A percentile compares a stretch with the other conserved stretches of the same genome.
phyloP scores from a whole-genome alignment of 2,888 invertebrate genomes.

The Malthinus seriepunctatus region DNA sequence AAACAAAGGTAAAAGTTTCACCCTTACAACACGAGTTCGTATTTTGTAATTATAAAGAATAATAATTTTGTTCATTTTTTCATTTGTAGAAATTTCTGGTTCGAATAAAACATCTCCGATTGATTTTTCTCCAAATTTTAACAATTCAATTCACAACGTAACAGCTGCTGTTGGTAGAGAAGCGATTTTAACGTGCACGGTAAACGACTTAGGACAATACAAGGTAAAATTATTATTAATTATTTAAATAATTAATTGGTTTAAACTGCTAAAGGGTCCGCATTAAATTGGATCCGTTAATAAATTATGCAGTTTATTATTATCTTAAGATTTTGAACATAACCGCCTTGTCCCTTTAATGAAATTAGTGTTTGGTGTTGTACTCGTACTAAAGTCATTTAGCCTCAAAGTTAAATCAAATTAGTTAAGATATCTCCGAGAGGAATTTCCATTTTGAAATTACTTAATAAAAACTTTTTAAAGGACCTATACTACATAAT shows the following conservation, averaged over 20 bases:
- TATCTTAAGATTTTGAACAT: no score
- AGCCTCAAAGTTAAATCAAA: constrained; percentile 15
- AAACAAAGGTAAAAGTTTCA: constrained; percentile 1
- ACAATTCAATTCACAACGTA: constrained; percentile 22
- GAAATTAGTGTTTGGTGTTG: constrained; percentile 3
- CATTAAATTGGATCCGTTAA: no score
- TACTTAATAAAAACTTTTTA: constrained; percentile 1
- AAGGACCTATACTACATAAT: background rate
- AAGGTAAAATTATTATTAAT: constrained; percentile 17
- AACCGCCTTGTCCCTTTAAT: background rate
- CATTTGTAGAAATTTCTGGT: no score
- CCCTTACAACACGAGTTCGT: no score
- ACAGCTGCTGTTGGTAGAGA: constrained; percentile 27
- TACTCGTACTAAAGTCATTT: background rate
- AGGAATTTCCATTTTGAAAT: constrained; percentile 18
- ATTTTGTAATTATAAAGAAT: no score
- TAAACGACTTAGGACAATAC: constrained; percentile 25
- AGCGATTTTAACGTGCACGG: constrained; percentile 24
- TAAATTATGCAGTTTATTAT: no score
- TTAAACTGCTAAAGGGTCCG: no score
- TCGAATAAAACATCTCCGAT: background rate
- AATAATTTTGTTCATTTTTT: no score
- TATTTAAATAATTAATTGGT: no score
- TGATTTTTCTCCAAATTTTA: constrained; percentile 20
- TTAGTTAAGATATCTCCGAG: constrained; percentile 8